Percentiles rank a stretch among this genome's conserved stretches.
phyloP scores from a whole-genome alignment of 2,113 vertebrate species.

The Hyperoodon ampullatus region DNA sequence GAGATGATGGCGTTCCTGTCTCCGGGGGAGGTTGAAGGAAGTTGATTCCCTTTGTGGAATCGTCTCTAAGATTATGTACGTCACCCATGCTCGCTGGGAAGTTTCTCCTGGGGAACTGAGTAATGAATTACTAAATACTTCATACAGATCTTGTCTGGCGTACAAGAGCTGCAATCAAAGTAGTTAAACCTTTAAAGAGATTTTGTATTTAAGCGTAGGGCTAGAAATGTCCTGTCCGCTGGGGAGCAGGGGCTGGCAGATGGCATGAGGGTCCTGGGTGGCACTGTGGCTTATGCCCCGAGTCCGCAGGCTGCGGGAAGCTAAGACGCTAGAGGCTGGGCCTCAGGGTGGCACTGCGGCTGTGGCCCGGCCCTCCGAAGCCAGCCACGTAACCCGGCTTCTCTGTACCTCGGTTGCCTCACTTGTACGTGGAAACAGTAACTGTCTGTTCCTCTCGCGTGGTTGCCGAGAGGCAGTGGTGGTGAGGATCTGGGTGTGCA shows the following conservation, averaged over 20 bases:
- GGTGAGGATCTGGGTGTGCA: too few relatives aligned
- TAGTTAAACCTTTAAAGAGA: background rate
- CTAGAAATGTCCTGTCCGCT: background rate
- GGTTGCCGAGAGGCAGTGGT: background rate
- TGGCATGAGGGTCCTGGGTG: background rate
- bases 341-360: background rate
- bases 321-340: background rate
- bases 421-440: background rate
- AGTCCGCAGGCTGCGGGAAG: background rate
- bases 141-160: background rate
- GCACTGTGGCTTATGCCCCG: accelerated
- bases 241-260: background rate
- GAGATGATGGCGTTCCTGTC: background rate
- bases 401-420: background rate
- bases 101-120: background rate
- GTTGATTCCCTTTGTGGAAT: background rate
- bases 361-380: too few relatives aligned
- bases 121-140: background rate
- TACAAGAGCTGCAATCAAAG: background rate
- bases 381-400: background rate
- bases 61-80: background rate
- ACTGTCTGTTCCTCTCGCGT: background rate
- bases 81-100: background rate
- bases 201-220: background rate
- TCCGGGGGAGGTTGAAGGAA: background rate